Evolutionary conservation across 2,888 invertebrate genomes (phyloP).

Genomic region (Petrophora chlorosata): DNA sequence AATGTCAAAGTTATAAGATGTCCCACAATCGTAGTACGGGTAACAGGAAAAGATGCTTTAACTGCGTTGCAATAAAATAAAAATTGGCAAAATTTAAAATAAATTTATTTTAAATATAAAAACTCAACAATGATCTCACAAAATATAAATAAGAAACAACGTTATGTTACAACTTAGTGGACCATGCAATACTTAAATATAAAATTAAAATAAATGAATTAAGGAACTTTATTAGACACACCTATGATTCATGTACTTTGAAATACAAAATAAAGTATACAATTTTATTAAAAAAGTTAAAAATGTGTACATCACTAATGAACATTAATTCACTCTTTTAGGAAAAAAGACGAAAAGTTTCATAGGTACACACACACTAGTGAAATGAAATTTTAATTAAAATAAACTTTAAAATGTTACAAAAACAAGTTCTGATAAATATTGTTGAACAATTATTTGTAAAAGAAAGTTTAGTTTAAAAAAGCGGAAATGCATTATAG

Average conservation of each 20-base stretch:
- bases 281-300: conserved; percentile 24
- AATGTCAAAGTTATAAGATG: too few species aligned
- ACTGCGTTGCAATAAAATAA: conserved; percentile 27
- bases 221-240: conserved; percentile 50
- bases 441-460: background rate
- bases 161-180: conserved; percentile 55
- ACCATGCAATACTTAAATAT: conserved; percentile 52
- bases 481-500: conserved; percentile 64
- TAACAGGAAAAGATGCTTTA: background rate
- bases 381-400: conserved; percentile 5
- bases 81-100: conserved; percentile 34
- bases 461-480: conserved; percentile 38
- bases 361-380: conserved; percentile 55
- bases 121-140: conserved; percentile 80
- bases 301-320: conserved; percentile 53
- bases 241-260: conserved; percentile 29
- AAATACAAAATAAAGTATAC: conserved; percentile 19
- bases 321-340: conserved; percentile 63
- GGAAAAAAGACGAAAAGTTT: conserved; percentile 63
- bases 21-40: too few species aligned
- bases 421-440: too few species aligned
- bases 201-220: conserved; percentile 39
- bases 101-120: conserved; percentile 70
- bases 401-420: background rate
- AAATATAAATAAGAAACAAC: conserved; percentile 62